Percentiles rank a stretch among this genome's conserved stretches.
These are phyloP conservation scores for Neria commutata DNA, from an alignment of 2,888 invertebrate genomes.

Conservation along the genomic window DNA sequence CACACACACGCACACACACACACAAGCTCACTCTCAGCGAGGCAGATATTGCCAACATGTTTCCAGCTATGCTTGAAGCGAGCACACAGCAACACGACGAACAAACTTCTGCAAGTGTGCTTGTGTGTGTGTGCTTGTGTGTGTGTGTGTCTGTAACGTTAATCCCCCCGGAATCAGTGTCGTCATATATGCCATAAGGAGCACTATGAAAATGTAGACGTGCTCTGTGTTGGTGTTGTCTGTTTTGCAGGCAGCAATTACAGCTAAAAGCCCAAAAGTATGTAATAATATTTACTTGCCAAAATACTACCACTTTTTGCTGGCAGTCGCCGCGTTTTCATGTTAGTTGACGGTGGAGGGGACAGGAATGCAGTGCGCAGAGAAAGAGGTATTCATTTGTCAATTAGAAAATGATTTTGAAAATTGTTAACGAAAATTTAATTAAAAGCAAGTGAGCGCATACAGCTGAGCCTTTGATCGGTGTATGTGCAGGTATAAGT, in stretches of 20 bases:
- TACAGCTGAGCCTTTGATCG: constrained; percentile 6
- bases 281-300: constrained; percentile 3
- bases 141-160: too few relatives aligned
- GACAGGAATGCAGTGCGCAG: not conserved
- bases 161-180: too few relatives aligned
- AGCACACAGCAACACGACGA: too few relatives aligned
- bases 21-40: not conserved
- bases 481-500: not conserved
- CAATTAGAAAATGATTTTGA: constrained; percentile 40
- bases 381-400: constrained; percentile 9
- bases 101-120: too few relatives aligned
- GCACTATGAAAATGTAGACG: too few relatives aligned
- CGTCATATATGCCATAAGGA: too few relatives aligned
- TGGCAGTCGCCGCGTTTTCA: not conserved
- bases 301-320: not conserved
- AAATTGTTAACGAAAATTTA: constrained; percentile 34
- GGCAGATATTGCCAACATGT: too few relatives aligned
- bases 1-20: not conserved
- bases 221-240: too few relatives aligned
- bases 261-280: constrained; percentile 9
- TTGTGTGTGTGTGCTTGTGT: too few relatives aligned
- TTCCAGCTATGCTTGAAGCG: too few relatives aligned
- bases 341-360: not conserved
- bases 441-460: constrained; percentile 27
- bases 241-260: too few relatives aligned